Conservation (phyloP, 2,888 invertebrate species). For the Mellilla xanthometata region DNA sequence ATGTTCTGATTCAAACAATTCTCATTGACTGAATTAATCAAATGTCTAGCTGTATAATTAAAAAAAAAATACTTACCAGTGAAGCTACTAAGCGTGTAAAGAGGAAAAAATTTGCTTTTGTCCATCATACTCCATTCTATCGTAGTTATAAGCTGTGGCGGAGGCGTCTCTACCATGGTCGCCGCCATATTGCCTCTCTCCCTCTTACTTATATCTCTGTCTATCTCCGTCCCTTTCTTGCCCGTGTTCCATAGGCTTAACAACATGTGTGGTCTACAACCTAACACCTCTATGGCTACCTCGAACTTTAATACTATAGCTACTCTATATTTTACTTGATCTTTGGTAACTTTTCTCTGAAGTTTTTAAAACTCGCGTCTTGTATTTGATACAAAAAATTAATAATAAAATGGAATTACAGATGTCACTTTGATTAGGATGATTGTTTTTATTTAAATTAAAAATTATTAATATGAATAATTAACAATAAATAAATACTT, state of each 20-base stretch:
- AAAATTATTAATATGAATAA: constrained; percentile 16
- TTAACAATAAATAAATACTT: constrained; percentile 42
- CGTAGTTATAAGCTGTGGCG: constrained; percentile 86
- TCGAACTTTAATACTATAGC: too few species aligned
- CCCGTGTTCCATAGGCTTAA: constrained; percentile 47
- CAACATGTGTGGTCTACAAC: constrained; percentile 37
- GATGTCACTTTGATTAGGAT: constrained; percentile 9
- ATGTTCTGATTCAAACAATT: too few species aligned
- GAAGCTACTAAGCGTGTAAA: constrained; percentile 95
- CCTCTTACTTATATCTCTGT: constrained; percentile 15
- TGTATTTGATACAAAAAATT: constrained; percentile 43
- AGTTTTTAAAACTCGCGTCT: constrained; percentile 36
- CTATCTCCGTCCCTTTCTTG: constrained; percentile 27
- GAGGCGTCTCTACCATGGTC: constrained; percentile 81
- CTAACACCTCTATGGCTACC: constrained; percentile 25
- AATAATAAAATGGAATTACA: constrained; percentile 20
- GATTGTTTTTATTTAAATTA: constrained; percentile 9
- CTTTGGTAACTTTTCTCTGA: constrained; percentile 50
- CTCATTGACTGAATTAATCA: too few species aligned
- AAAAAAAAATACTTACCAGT: constrained; percentile 74
- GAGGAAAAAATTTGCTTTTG: constrained; percentile 95
- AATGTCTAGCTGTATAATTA: too few species aligned
- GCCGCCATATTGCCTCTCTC: constrained; percentile 52
- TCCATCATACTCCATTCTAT: constrained; percentile 99
- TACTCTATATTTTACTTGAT: constrained; percentile 28